Evolutionary conservation across 2,113 vertebrate genomes (phyloP), one percentile per base, ranked within the genome.

Genomic region (Holacanthus passer): DNA sequence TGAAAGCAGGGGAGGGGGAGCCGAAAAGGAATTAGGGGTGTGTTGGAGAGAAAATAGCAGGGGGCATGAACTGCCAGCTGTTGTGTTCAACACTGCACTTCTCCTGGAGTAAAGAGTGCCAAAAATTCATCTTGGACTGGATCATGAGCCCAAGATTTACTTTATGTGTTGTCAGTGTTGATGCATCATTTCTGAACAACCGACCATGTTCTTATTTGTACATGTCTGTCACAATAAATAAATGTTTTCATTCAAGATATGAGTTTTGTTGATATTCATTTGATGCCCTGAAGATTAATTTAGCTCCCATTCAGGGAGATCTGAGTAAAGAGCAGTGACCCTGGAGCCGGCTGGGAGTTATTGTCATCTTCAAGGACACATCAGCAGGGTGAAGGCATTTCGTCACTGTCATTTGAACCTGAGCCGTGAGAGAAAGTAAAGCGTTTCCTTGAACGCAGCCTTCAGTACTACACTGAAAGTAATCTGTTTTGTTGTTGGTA

Each of bases 11-110:
- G 84, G 73, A 77, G 85, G 78, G 84, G 84, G 83, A 56, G 65
- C 62, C 59, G 2, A 73, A 87, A 92, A 90, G 80, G 93, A 93
- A 90, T 79, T 66, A 87, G 82, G 88, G 90, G 81, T 85, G 88
- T 87, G 84, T 73, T 88, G 74, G 79, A 83, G 77, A 89, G 75
- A 87, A 87, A 88, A 86, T 88, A 81, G 90, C 75, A 77, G 86
- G 84, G 87, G 87, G 85, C 63, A 93, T 86, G 89, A 88, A 93
- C 87, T 79, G 89, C 94, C 96, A 96, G 95, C 96, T 97, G 96
- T 96, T 97, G 94, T 93, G 94, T 93, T 95, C 93, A 91, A 93
- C 84, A 84, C 92, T 87, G 91, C 94, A 94, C 94, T 93, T 90
- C 66, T 73, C 41, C 41, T n/a, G 24, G 45, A 81, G 62, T 53